Conservation (phyloP, 1,140 invertebrate genomes). For the Halictus rubicundus region DNA sequence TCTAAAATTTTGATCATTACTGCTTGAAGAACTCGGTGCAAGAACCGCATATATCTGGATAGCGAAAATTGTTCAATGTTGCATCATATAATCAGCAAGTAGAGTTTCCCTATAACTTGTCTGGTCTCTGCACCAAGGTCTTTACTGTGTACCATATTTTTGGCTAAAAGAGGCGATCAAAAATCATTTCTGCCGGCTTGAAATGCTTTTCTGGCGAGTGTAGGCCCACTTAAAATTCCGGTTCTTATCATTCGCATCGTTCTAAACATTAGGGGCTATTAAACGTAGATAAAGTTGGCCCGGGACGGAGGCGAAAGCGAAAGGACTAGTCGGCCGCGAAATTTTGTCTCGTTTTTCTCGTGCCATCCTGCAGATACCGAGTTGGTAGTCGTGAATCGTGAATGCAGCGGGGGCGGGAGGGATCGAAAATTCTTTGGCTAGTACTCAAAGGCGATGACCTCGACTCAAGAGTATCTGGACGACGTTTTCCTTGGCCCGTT, state of each 20-base stretch:
- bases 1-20: background rate
- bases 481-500: constrained; percentile 67
- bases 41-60: too few relatives aligned
- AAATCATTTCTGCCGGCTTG: too few relatives aligned
- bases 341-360: constrained; percentile 16
- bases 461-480: constrained; percentile 63
- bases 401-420: background rate
- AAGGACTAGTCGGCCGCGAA: constrained; percentile 17
- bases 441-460: constrained; percentile 60
- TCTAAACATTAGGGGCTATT: background rate
- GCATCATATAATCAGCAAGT: too few relatives aligned
- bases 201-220: too few relatives aligned
- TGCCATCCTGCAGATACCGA: background rate
- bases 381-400: too few relatives aligned
- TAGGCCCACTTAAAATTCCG: background rate
- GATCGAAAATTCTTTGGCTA: constrained; percentile 61
- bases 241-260: background rate
- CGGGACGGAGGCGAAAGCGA: background rate
- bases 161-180: too few relatives aligned
- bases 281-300: background rate
- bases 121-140: too few relatives aligned
- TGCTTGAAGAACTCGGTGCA: too few relatives aligned
- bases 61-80: too few relatives aligned
- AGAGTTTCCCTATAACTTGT: too few relatives aligned
- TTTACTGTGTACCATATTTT: too few relatives aligned